Evolutionary conservation across 1,140 invertebrate species (phyloP).

Genomic region (Venustaconcha ellipsiformis): DNA sequence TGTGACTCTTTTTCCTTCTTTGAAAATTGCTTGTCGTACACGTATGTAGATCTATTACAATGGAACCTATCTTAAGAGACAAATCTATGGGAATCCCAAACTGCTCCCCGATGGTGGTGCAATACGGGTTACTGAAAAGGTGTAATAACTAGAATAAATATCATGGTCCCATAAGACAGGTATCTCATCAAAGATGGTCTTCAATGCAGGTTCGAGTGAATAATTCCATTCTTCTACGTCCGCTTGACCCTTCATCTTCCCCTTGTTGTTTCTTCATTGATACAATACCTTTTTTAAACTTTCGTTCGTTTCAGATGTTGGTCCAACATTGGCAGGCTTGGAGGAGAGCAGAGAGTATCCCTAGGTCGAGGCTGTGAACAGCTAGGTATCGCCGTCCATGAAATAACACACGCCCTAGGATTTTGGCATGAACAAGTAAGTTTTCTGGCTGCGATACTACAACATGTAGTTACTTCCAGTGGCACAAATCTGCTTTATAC

Average conservation of each 20-base stretch:
- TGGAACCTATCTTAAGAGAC: too few species aligned
- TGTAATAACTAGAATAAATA: too few species aligned
- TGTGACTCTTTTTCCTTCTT: too few species aligned
- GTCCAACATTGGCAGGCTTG: constrained; percentile 81
- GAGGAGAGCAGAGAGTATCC: constrained; percentile 78
- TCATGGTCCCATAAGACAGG: too few species aligned
- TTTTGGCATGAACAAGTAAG: constrained; percentile 68
- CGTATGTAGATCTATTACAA: too few species aligned
- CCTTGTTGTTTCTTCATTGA: background rate
- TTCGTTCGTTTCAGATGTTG: constrained; percentile 77
- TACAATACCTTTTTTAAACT: background rate
- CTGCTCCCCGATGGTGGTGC: too few species aligned
- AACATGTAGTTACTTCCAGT: too few species aligned
- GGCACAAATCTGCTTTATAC: too few species aligned
- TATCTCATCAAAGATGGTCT: too few species aligned
- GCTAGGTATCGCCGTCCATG: constrained; percentile 57
- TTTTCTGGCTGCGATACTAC: background rate
- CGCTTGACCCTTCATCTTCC: background rate
- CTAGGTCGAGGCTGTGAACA: constrained; percentile 65
- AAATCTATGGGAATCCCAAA: too few species aligned
- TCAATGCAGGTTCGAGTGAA: background rate
- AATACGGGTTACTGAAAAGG: too few species aligned
- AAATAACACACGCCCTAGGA: constrained; percentile 59
- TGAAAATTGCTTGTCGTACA: too few species aligned
- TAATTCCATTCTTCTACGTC: background rate